phyloP scores from a whole-genome alignment of 2,113 vertebrate genomes.

The Cricetomys ansorgei region DNA sequence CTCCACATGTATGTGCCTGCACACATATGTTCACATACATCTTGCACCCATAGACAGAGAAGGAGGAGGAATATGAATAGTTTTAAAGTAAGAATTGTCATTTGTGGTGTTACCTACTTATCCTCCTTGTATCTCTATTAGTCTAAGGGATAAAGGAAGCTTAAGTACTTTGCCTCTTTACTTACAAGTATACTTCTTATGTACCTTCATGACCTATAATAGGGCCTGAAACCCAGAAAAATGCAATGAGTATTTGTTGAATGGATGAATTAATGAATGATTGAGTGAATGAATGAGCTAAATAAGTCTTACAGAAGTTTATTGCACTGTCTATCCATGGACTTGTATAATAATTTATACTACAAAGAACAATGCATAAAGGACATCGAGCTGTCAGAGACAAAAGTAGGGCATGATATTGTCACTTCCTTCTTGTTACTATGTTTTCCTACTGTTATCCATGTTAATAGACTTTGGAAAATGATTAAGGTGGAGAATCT shows the following conservation, averaged over 20 bases:
- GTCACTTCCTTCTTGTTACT: not conserved
- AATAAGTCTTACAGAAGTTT: not conserved
- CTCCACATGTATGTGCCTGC: not conserved
- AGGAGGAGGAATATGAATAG: not conserved
- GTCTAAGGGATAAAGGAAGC: not conserved
- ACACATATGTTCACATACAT: not conserved
- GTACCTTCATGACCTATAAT: not conserved
- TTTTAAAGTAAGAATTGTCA: not conserved
- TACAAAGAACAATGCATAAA: not conserved
- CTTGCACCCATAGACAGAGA: not conserved
- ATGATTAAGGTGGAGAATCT: conserved; percentile 20
- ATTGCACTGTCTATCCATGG: not conserved
- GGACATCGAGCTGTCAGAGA: not conserved
- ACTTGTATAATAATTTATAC: not conserved
- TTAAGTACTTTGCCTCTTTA: not conserved
- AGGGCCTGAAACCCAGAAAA: not conserved
- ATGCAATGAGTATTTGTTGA: not conserved
- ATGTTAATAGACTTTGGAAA: not conserved
- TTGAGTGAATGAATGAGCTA: not conserved
- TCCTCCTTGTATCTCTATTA: not conserved
- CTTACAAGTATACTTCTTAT: not conserved
- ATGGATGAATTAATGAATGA: not conserved
- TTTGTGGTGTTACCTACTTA: not conserved
- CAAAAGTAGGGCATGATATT: not conserved
- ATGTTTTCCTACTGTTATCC: not conserved